Evolutionary conservation across 2,113 vertebrate species (phyloP), one percentile per base, ranked within the genome.

Genomic region (Antechinus stuartii): DNA sequence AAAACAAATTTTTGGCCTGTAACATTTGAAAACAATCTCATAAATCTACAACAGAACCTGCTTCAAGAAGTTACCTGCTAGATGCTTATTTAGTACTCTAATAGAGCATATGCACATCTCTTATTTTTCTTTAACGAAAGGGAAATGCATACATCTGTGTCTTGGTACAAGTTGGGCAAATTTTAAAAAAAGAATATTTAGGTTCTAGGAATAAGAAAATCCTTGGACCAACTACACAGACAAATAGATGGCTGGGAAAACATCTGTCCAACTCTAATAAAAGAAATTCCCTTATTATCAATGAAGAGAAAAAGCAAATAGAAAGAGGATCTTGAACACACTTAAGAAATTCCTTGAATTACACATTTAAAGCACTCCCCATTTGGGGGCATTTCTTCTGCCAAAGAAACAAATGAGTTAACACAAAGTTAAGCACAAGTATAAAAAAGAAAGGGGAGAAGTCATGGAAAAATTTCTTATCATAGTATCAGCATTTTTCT

Each of bases 1-100:
- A 97, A 98, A 97, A 97, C 94, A 97, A 57, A 46, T 93, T 97
- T 90, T 98, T 95, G 97, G 90, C 94, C 94, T 61, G 55, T 92
- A 96, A 97, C 68, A 91, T 96, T 96, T 97, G 91, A 90, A 94
- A 30, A 11, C 61, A 96, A 95, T 76, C 96, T 92, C 97, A 96
- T 35, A 97, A 98, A 94, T 84, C 24, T 90, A 95, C 92, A 97
- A 56, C 94, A 90, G 96, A n/a, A 96, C 94, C 97, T 97, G n/a
- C 96, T 95, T 91, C 94, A 96, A 93, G 90, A 94, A 76, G 49
- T 57, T 95, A 93, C 92, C 61, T 90, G 46, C 24, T 94, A 92
- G 92, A 50, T 90, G 27, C n/a, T 22, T 94, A 96, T 93, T 96
- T 68, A 84, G 19, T 84, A 84, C 19, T 23, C 68, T 23, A 76